phyloP scores from a whole-genome alignment of 1,140 invertebrate species.

The Hylaeus anthracinus region DNA sequence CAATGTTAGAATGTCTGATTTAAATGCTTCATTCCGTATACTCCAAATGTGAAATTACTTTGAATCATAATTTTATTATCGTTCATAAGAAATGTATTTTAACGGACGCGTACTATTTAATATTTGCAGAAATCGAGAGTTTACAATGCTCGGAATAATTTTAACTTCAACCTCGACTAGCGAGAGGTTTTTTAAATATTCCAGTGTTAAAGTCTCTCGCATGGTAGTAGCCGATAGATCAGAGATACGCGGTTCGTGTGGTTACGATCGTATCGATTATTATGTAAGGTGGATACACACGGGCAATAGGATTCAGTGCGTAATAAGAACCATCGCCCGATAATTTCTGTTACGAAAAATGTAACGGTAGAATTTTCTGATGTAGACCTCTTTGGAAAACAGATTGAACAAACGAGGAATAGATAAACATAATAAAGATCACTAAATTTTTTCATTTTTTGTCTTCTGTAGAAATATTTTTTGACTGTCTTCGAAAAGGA shows the following conservation, averaged over 20 bases:
- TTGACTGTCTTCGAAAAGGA: too few species aligned
- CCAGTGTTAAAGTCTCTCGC: slow-evolving; percentile 1
- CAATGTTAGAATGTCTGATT: too few species aligned
- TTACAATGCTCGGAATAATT: not conserved
- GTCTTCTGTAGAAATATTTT: too few species aligned
- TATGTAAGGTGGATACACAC: slow-evolving; percentile 37
- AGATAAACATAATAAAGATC: too few species aligned
- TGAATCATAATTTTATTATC: too few species aligned
- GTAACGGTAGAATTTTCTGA: slow-evolving; percentile 1
- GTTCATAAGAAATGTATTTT: too few species aligned
- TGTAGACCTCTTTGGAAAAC: not conserved
- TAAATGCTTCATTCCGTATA: too few species aligned
- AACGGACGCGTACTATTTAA: not conserved
- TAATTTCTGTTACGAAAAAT: slow-evolving; percentile 50
- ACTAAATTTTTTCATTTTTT: too few species aligned
- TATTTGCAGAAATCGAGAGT: not conserved
- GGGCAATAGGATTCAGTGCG: slow-evolving; percentile 19
- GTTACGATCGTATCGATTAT: slow-evolving; percentile 50
- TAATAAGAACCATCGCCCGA: slow-evolving; percentile 41
- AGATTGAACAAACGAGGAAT: too few species aligned
- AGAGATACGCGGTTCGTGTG: slow-evolving; percentile 21
- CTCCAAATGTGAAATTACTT: too few species aligned
- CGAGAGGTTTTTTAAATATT: not conserved
- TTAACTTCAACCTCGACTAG: not conserved
- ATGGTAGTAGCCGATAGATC: slow-evolving; percentile 21